Conservation (phyloP, 2,888 invertebrate species). For the Ectropis crepuscularia region DNA sequence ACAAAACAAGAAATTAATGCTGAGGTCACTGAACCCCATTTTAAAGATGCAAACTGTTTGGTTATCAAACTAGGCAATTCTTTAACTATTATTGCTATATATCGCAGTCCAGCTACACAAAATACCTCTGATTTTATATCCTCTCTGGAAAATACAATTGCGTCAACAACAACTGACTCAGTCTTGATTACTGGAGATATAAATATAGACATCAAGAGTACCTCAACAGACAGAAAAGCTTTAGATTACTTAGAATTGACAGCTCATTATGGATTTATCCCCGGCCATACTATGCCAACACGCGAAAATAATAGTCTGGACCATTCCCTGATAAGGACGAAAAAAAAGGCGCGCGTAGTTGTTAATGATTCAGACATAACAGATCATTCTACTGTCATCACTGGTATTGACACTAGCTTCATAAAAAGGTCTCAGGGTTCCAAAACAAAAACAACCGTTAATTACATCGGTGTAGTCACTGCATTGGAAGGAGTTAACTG, state of each 20-base stretch:
- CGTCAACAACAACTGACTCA: not conserved
- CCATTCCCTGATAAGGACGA: conserved; percentile 6
- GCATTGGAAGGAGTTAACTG: conserved; percentile 2
- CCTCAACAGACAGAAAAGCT: conserved; percentile 7
- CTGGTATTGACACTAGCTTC: conserved; percentile 1
- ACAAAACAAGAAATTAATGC: not conserved
- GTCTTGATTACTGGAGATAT: conserved; percentile 12
- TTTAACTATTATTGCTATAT: conserved; percentile 1
- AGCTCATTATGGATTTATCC: conserved; percentile 11
- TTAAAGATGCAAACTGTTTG: conserved; percentile 18
- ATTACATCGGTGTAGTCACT: not conserved
- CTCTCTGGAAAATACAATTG: conserved; percentile 4
- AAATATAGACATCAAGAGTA: conserved; percentile 8
- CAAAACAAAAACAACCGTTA: not conserved
- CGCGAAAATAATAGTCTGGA: conserved; percentile 6
- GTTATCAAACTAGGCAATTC: not conserved
- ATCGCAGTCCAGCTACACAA: conserved; percentile 3
- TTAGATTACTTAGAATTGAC: conserved; percentile 19
- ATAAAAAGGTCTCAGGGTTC: not conserved
- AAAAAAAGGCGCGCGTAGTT: not conserved
- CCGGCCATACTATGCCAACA: conserved; percentile 14
- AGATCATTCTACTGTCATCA: conserved; percentile 18
- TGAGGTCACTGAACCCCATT: conserved; percentile 7
- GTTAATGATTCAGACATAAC: conserved; percentile 11
- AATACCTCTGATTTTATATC: conserved; percentile 3